Conservation (phyloP, 2,113 vertebrate genomes). For the Ceyx melanurus region DNA sequence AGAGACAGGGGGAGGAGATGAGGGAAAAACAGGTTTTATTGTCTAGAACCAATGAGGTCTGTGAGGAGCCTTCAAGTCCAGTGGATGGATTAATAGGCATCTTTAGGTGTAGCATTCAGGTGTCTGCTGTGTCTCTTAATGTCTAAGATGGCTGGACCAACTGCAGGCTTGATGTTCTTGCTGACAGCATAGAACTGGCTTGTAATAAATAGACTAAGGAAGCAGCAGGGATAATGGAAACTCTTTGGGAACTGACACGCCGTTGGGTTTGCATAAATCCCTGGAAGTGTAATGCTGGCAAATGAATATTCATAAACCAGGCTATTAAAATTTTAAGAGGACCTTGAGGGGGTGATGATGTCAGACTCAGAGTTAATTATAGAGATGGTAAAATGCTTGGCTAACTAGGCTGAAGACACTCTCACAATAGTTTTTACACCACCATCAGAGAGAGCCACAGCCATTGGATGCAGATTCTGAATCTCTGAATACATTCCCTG, state of each 20-base stretch:
- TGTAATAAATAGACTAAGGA: not conserved
- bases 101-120: not conserved
- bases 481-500: not conserved
- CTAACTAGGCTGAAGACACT: not conserved
- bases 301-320: conserved; percentile 53
- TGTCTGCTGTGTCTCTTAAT: not conserved
- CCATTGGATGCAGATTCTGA: not conserved
- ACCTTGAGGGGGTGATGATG: conserved; percentile 31
- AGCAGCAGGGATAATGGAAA: conserved; percentile 1
- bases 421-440: not conserved
- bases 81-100: not conserved
- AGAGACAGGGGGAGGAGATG: not conserved
- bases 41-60: not conserved
- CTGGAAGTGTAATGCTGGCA: conserved; percentile 20
- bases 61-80: not conserved
- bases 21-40: not conserved
- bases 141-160: not conserved
- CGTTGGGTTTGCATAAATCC: conserved; percentile 27
- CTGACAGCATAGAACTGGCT: conserved; percentile 1
- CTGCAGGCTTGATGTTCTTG: not conserved
- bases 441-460: not conserved
- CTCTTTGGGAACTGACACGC: not conserved
- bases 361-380: conserved; percentile 43
- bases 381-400: conserved; percentile 6
- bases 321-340: conserved; percentile 48